Conservation (phyloP, 2,113 vertebrate genomes). For the Prinia subflava region DNA sequence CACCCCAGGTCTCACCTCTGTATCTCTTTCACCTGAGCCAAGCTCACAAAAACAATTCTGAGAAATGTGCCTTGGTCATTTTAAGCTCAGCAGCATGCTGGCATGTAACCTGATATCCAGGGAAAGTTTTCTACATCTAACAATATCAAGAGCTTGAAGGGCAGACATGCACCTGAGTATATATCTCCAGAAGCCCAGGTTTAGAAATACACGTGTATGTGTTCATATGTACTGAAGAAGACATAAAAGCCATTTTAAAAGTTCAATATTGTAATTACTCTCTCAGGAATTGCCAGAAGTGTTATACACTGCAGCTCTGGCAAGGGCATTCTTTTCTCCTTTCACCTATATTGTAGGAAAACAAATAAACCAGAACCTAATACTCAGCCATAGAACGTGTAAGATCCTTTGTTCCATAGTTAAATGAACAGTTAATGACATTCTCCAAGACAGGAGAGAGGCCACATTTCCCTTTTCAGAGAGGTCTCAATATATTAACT, state of each 20-base stretch:
- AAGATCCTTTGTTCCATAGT: background rate
- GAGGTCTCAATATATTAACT: background rate
- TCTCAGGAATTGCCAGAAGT: background rate
- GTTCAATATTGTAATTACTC: background rate
- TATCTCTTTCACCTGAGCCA: background rate
- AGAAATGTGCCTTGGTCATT: background rate
- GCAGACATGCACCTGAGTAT: background rate
- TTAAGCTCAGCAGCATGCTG: background rate
- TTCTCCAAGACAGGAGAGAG: background rate
- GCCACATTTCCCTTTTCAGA: background rate
- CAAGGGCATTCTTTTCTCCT: background rate
- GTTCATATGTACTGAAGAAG: background rate
- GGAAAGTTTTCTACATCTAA: background rate
- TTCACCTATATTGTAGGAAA: background rate
- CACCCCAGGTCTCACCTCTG: background rate
- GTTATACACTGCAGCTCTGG: background rate
- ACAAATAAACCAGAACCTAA: background rate
- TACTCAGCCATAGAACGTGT: background rate
- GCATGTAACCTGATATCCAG: background rate
- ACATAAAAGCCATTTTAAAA: background rate
- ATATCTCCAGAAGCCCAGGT: background rate
- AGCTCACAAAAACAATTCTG: background rate
- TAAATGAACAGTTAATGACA: background rate
- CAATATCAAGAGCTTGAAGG: background rate
- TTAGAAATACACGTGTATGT: background rate